Base-by-base conservation (phyloP, 1,140 invertebrate species). In the Paraescarpia echinospica region DNA sequence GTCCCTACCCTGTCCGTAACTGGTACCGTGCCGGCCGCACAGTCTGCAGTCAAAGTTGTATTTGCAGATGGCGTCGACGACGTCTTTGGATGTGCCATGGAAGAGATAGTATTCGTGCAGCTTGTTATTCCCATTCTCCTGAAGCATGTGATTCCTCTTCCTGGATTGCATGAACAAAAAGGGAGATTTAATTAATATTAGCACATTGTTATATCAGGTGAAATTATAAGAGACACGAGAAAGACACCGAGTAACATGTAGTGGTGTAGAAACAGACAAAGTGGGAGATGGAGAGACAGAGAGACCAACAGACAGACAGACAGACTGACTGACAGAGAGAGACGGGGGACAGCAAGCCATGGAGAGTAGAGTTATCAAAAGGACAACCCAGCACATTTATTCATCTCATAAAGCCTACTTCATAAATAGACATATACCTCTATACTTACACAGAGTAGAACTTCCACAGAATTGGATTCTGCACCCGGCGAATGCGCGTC, bases 31-130 rank as follows among this genome's bases (percentile, higher is more conserved):
- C 33, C 51, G 95, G 33, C 95, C 95, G 93, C 95, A 95, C 1
- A 95, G 88, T 48, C 95, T 92, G 95, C 95, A 95, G 92, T 96
- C 95, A 93, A 96, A 95, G 31, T 95, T 95, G 77, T 95, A 94
- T 48, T 93, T 94, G 93, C 94, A 95, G 34, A 95, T 95, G 35
- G 95, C 93, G n/a, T 95, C 94, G 35, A 95, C 92, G 6, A 94
- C 94, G 34, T 94, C 93, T n/a, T 91, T 88, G 1, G 93, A 92
- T 14, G 95, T 95, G 33, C 95, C 95, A 91, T 96, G 95, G 91
- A 95, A 96, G 34, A 96, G 94, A 33, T 77, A 27, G 59, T 77
- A 22, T 77, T 77, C 59, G 2, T 31, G 9, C 59, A 77, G 59
- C 8, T 77, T 31, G 4, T 1, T 18, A 77, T 6, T 18, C 59